Evolutionary conservation across 2,113 vertebrate genomes (phyloP).

Genomic region (Peromyscus leucopus): DNA sequence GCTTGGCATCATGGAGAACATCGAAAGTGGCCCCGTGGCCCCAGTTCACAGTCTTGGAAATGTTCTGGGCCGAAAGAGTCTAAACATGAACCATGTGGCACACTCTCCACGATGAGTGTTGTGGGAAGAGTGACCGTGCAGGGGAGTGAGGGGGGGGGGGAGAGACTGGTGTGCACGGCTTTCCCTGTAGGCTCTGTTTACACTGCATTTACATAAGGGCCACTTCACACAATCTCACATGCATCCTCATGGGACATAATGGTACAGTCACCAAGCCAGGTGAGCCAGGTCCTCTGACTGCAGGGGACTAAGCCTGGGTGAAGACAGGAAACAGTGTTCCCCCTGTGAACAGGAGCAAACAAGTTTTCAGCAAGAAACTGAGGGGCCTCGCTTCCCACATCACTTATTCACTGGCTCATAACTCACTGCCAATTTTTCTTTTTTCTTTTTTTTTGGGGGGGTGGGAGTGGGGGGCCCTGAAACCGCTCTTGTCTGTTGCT

Average conservation of each 20-base stretch:
- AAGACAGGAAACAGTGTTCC: neutral
- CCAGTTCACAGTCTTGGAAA: neutral
- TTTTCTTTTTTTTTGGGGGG: neutral
- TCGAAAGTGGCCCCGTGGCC: neutral
- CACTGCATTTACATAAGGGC: neutral
- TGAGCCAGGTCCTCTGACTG: too few relatives aligned
- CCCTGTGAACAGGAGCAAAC: neutral
- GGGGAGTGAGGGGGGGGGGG: too few relatives aligned
- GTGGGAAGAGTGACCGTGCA: neutral
- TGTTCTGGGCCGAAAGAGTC: neutral
- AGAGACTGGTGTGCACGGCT: neutral
- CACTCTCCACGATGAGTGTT: rapidly evolving
- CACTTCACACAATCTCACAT: neutral
- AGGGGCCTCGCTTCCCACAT: neutral
- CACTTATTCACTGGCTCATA: slow-evolving; percentile 50
- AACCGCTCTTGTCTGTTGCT: slow-evolving; percentile 53
- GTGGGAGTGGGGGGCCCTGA: too few relatives aligned
- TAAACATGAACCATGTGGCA: too few relatives aligned
- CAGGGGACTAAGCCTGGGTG: neutral
- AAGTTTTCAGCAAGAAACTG: neutral
- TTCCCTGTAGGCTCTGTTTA: neutral
- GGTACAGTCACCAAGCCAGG: neutral
- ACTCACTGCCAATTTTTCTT: slow-evolving; percentile 56
- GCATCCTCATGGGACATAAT: neutral
- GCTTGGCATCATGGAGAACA: rapidly evolving